phyloP scores from a whole-genome alignment of 2,113 vertebrate genomes.

The Ictalurus punctatus region DNA sequence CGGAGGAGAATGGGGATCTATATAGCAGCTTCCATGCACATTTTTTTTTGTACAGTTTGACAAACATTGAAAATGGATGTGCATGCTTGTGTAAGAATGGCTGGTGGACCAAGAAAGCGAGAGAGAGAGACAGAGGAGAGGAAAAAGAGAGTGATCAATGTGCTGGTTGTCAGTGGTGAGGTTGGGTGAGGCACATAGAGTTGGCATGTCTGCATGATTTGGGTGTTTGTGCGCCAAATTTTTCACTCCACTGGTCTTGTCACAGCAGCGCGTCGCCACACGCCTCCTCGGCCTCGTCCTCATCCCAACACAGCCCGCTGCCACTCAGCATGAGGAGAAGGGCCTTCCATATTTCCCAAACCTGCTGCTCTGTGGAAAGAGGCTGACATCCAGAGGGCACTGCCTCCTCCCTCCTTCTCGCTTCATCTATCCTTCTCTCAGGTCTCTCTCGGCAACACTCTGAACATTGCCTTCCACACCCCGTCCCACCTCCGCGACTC shows the following conservation, averaged over 20 bases:
- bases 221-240: conserved; percentile 42
- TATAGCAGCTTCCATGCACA: conserved; percentile 7
- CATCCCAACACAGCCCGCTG: conserved; percentile 23
- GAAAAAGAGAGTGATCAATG: conserved; percentile 23
- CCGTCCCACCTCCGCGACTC: conserved; percentile 14
- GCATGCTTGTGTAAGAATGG: background rate
- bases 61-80: conserved; percentile 17
- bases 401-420: background rate
- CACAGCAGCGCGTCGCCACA: conserved; percentile 30
- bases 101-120: background rate
- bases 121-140: background rate
- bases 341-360: conserved; percentile 39
- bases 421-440: background rate
- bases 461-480: conserved; percentile 38
- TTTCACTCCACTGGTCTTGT: conserved; percentile 51
- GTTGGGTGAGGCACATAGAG: conserved; percentile 28
- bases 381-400: conserved; percentile 36
- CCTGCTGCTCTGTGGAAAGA: conserved; percentile 43
- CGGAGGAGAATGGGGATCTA: conserved; percentile 54
- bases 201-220: conserved; percentile 45
- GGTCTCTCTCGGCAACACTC: conserved; percentile 3
- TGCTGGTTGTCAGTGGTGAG: conserved; percentile 27
- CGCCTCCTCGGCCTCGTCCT: conserved; percentile 16
- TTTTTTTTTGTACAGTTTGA: conserved; percentile 27
- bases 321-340: conserved; percentile 18